phyloP scores from a whole-genome alignment of 1,140 invertebrate species.

The Cepaea nemoralis region DNA sequence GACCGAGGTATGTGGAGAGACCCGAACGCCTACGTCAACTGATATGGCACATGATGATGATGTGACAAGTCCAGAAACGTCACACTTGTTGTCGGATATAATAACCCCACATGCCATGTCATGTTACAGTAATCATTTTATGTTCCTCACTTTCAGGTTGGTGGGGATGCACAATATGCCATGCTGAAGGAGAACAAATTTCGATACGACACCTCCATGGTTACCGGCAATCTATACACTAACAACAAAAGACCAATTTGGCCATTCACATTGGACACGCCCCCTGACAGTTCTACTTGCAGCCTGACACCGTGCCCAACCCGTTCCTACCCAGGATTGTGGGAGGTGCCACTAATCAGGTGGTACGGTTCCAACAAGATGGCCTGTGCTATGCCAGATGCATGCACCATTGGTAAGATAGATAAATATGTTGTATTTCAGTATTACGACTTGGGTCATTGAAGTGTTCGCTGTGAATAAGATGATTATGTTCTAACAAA shows the following conservation, averaged over 20 bases:
- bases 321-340: slow-evolving; percentile 9
- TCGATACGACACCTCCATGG: slow-evolving; percentile 56
- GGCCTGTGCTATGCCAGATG: slow-evolving; percentile 7
- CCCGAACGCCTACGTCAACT: no score
- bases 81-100: no score
- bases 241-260: slow-evolving; percentile 44
- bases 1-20: no score
- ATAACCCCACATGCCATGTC: no score
- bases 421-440: not conserved
- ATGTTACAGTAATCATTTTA: no score
- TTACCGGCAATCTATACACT: slow-evolving; percentile 48
- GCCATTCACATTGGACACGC: slow-evolving; percentile 64
- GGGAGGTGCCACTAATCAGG: slow-evolving; percentile 7
- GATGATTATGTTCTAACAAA: no score
- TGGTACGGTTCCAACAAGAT: not conserved
- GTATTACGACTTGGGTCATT: no score
- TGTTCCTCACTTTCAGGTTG: slow-evolving; percentile 50
- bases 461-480: no score
- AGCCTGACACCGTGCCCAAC: slow-evolving; percentile 40
- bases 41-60: no score
- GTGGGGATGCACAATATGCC: slow-evolving; percentile 75
- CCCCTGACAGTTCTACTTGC: slow-evolving; percentile 82
- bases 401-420: slow-evolving; percentile 1
- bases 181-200: slow-evolving; percentile 74
- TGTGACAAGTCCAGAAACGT: no score